Percentiles rank a stretch among this genome's conserved stretches.
Evolutionary conservation across 2,888 invertebrate genomes (phyloP).

Genomic region (Idaea dimidiata): DNA sequence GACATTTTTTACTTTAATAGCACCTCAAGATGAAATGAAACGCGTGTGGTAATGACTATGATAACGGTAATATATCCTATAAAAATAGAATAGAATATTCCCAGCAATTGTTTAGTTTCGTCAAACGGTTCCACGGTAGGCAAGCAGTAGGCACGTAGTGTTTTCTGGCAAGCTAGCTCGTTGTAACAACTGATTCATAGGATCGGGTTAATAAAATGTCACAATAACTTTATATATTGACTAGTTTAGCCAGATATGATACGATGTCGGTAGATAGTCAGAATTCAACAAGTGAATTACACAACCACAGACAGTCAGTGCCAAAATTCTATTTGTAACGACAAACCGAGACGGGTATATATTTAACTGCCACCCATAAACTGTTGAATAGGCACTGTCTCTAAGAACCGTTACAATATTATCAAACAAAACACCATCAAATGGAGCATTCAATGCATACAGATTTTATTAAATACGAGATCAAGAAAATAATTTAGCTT

Average conservation of each 20-base stretch:
- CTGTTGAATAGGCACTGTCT: constrained; percentile 69
- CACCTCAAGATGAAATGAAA: constrained; percentile 19
- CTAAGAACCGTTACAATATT: constrained; percentile 52
- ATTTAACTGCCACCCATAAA: constrained; percentile 80
- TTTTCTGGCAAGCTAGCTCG: background rate
- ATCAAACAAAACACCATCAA: constrained; percentile 40
- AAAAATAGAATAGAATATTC: constrained; percentile 1
- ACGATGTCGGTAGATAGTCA: constrained; percentile 56
- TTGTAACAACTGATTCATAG: background rate
- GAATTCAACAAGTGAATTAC: constrained; percentile 77
- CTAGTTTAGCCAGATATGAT: constrained; percentile 31
- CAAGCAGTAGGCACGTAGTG: background rate
- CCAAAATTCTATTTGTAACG: constrained; percentile 80
- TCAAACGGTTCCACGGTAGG: background rate
- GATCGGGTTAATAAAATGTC: constrained; percentile 18
- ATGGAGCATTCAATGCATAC: constrained; percentile 23
- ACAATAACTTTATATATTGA: constrained; percentile 16
- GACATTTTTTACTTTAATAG: constrained; percentile 23
- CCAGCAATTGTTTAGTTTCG: constrained; percentile 1
- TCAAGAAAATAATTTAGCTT: background rate
- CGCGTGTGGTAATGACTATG: constrained; percentile 26
- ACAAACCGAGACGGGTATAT: constrained; percentile 76
- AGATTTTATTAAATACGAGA: constrained; percentile 5
- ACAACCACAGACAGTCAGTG: constrained; percentile 77
- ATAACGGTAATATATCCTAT: constrained; percentile 2